Evolutionary conservation across 2,113 vertebrate genomes (phyloP).

Genomic region (Vicugna pacos): DNA sequence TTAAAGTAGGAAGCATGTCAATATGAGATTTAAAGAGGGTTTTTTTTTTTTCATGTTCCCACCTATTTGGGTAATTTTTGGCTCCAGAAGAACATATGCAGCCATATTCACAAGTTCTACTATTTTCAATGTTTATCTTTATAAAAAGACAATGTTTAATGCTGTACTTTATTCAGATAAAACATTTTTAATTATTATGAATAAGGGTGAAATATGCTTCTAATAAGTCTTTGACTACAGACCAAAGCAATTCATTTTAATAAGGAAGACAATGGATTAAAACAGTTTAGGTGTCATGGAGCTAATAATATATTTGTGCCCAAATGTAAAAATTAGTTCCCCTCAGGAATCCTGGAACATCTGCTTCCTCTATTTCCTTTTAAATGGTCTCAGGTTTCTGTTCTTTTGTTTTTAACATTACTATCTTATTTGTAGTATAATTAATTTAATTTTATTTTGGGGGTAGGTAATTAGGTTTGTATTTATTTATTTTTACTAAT

Average conservation of each 20-base stretch:
- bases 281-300: background rate
- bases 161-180: background rate
- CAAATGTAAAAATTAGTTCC: background rate
- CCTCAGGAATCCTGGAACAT: background rate
- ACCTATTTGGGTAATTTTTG: constrained; percentile 71
- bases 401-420: background rate
- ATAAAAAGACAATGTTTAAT: background rate
- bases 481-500: too few relatives aligned
- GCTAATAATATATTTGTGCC: background rate
- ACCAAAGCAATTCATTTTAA: background rate
- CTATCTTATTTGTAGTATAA: background rate
- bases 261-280: background rate
- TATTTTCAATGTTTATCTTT: constrained; percentile 70
- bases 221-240: background rate
- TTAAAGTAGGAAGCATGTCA: background rate
- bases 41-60: background rate
- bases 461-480: too few relatives aligned
- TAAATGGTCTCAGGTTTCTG: background rate
- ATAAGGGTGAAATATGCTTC: background rate
- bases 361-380: background rate
- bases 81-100: constrained; percentile 61
- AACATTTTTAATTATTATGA: background rate
- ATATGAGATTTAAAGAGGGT: background rate
- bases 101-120: constrained; percentile 60
- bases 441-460: too few relatives aligned